Percentiles rank a stretch among this genome's conserved stretches.
These are phyloP conservation scores for Eugnorisma glareosa DNA, from an alignment of 2,888 invertebrate genomes.

Conservation along the genomic window DNA sequence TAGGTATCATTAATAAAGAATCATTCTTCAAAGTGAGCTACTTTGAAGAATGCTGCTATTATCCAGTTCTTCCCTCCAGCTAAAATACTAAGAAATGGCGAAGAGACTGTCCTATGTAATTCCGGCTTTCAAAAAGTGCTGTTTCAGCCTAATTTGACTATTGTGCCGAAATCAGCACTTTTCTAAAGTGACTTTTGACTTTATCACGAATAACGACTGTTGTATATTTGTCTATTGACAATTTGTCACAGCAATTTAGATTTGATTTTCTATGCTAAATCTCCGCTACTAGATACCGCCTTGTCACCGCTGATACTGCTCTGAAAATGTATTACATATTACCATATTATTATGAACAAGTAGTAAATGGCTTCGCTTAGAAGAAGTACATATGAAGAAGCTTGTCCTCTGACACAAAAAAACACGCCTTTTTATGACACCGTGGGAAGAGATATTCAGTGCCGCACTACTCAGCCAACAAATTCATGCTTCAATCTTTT, in stretches of 20 bases:
- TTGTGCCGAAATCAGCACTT: too few species aligned
- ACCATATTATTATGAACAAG: background rate
- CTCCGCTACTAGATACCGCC: too few species aligned
- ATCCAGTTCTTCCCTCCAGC: background rate
- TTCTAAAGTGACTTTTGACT: background rate
- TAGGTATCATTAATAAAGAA: background rate
- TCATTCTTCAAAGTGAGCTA: background rate
- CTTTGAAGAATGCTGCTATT: too few species aligned
- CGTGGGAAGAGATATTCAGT: constrained; percentile 24
- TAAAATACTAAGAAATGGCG: background rate
- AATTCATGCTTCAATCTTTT: constrained; percentile 26
- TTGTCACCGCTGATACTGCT: background rate
- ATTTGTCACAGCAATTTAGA: background rate
- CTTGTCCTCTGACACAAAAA: constrained; percentile 6
- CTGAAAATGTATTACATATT: background rate
- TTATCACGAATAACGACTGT: background rate
- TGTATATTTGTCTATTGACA: background rate
- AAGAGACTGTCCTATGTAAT: background rate
- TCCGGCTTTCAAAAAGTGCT: background rate
- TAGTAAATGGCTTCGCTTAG: background rate
- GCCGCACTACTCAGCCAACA: constrained; percentile 5
- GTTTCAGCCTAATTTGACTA: background rate
- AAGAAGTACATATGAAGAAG: background rate
- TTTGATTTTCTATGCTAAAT: background rate
- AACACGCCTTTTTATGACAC: constrained; percentile 26